A percentile compares a stretch with the other conserved stretches of the same genome.
Evolutionary conservation across 2,888 invertebrate genomes (phyloP).

Genomic region (Schizotus pectinicornis): DNA sequence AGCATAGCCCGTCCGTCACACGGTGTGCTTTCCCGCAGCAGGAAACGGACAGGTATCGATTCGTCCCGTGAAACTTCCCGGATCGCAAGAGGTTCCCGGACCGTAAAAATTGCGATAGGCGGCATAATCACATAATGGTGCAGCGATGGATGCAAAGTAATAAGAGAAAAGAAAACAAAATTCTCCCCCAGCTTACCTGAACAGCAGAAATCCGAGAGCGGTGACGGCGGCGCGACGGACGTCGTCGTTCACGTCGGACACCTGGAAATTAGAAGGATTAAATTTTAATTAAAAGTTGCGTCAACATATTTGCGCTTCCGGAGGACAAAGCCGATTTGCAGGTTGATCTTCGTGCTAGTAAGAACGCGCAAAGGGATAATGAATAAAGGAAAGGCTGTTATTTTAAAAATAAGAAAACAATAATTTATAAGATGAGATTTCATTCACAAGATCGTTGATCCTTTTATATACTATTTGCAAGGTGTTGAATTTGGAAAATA

Average conservation of each 20-base stretch:
- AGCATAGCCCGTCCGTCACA: too few relatives aligned
- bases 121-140: conserved; percentile 10
- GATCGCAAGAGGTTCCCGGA: neutral
- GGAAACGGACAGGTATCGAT: too few relatives aligned
- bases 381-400: too few relatives aligned
- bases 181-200: conserved; percentile 67
- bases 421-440: too few relatives aligned
- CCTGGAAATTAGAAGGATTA: conserved; percentile 54
- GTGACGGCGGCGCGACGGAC: conserved; percentile 98
- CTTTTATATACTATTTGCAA: too few relatives aligned
- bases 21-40: too few relatives aligned
- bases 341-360: neutral
- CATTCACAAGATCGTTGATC: too few relatives aligned
- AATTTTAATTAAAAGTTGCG: conserved; percentile 20
- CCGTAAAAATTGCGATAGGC: conserved; percentile 11
- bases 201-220: conserved; percentile 96
- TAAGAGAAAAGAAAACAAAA: neutral
- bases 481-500: too few relatives aligned
- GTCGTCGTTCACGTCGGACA: conserved; percentile 98
- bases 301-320: neutral
- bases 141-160: conserved; percentile 8
- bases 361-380: too few relatives aligned
- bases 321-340: conserved; percentile 8
- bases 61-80: too few relatives aligned
- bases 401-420: too few relatives aligned